phyloP scores from a whole-genome alignment of 2,888 invertebrate genomes.

The Ashinkailepas kermadecensis region DNA sequence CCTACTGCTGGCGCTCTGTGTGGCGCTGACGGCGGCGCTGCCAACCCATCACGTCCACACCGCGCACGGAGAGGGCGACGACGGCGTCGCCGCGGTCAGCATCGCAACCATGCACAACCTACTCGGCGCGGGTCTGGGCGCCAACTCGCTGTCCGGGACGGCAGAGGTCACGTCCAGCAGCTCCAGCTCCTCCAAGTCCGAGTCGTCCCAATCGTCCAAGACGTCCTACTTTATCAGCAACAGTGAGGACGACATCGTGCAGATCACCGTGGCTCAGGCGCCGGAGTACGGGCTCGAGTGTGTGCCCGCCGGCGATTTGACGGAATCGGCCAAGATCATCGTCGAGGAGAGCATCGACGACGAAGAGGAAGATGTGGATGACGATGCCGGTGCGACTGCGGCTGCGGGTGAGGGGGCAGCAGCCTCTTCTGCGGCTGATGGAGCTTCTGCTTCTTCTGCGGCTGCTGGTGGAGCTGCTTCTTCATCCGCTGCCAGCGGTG shows the following conservation, averaged over 20 bases:
- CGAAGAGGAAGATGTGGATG: not conserved
- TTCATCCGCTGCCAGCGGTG: not conserved
- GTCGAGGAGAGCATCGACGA: not conserved
- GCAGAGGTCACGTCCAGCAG: not conserved
- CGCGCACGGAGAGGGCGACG: not conserved
- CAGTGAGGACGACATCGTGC: not conserved
- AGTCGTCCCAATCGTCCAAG: not conserved
- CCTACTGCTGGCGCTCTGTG: not conserved
- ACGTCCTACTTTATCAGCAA: not conserved
- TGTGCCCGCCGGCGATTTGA: not conserved
- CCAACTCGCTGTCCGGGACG: not conserved
- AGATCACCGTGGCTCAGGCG: not conserved
- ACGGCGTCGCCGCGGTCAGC: not conserved
- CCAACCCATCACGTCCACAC: not conserved
- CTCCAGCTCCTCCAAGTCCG: not conserved
- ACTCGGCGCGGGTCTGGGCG: not conserved
- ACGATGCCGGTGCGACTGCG: not conserved
- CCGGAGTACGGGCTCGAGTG: not conserved
- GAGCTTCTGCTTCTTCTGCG: not conserved
- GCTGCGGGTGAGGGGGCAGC: not conserved
- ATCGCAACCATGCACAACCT: not conserved
- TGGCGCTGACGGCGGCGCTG: not conserved
- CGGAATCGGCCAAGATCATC: not conserved
- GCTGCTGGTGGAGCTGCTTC: not conserved
- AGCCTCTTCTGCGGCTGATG: not conserved